Evolutionary conservation across 2,113 vertebrate genomes (phyloP).

Genomic region (Odocoileus virginianus): DNA sequence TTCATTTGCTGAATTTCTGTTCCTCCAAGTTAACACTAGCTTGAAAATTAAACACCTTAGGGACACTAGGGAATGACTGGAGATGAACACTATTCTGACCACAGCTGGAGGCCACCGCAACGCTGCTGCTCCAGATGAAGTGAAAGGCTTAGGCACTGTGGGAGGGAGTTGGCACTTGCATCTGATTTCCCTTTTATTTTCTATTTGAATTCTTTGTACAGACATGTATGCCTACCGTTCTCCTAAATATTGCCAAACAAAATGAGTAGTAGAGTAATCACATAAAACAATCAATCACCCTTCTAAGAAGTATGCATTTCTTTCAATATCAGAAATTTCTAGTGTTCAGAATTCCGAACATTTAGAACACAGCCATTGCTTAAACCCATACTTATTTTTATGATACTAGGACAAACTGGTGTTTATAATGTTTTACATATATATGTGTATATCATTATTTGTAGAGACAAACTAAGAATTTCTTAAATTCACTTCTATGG

Average conservation of each 20-base stretch:
- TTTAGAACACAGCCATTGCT: background rate
- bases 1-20: constrained; percentile 69
- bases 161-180: constrained; percentile 1
- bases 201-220: background rate
- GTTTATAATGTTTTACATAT: background rate
- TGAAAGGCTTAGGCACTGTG: background rate
- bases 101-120: constrained; percentile 72
- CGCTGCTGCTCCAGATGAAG: constrained; percentile 3
- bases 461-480: background rate
- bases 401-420: background rate
- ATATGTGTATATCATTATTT: background rate
- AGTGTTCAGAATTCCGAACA: background rate
- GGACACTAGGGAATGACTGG: constrained; percentile 64
- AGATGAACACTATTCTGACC: constrained; percentile 69
- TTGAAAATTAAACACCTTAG: constrained; percentile 82
- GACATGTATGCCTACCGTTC: background rate
- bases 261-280: background rate
- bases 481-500: background rate
- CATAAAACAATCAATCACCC: background rate
- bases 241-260: background rate
- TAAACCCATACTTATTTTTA: background rate
- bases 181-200: background rate
- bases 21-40: constrained; percentile 63
- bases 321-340: background rate
- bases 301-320: background rate